Conservation (phyloP, 2,888 invertebrate genomes). For the Cephus pygmeus region DNA sequence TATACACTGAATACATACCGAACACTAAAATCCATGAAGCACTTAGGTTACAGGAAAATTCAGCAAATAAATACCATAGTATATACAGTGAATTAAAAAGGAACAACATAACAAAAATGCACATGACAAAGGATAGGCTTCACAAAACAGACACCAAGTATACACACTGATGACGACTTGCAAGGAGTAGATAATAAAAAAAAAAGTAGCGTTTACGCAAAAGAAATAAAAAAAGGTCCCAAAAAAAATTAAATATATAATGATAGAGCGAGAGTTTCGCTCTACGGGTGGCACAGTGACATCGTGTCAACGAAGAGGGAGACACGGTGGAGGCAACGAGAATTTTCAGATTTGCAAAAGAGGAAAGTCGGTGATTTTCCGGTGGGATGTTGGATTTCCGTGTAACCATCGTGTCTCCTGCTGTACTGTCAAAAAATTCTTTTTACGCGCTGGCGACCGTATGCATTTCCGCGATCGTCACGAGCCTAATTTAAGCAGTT, state of each 20-base stretch:
- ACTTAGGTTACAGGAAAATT: neutral
- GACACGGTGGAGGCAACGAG: neutral
- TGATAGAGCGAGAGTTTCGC: neutral
- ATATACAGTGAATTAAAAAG: neutral
- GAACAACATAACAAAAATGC: neutral
- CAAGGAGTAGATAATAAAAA: neutral
- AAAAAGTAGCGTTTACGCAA: neutral
- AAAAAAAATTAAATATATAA: neutral
- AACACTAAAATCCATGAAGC: neutral
- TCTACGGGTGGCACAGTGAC: neutral
- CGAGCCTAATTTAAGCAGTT: neutral
- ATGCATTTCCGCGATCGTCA: neutral
- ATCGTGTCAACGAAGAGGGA: neutral
- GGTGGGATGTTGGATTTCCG: neutral
- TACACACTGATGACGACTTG: neutral
- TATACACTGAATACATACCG: neutral
- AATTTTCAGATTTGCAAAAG: neutral
- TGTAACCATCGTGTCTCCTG: neutral
- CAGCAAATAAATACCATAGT: neutral
- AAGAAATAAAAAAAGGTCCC: neutral
- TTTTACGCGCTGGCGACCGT: neutral
- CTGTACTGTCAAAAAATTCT: neutral
- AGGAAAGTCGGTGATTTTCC: neutral
- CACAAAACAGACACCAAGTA: neutral
- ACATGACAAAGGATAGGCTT: neutral